These are phyloP conservation scores for Anabas testudineus DNA, from an alignment of 2,797 vertebrate genomes.

Conservation along the genomic window DNA sequence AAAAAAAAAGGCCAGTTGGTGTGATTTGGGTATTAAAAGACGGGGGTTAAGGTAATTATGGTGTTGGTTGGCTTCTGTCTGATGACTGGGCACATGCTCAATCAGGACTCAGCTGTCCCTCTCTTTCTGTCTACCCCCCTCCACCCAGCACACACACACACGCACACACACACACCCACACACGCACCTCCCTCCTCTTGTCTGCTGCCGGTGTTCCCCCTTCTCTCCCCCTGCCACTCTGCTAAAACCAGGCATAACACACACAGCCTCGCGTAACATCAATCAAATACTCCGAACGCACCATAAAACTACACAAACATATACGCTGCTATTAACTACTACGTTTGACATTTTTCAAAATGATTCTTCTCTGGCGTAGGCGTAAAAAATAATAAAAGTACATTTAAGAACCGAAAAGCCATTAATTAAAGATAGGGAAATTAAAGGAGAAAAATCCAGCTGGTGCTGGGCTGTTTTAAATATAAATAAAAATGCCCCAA, in stretches of 20 bases:
- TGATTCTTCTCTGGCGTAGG: slow-evolving; percentile 8
- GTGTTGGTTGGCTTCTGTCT: slow-evolving; percentile 77
- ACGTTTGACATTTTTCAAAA: slow-evolving; percentile 57
- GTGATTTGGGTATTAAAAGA: slow-evolving; percentile 79
- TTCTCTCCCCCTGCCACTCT: slow-evolving; percentile 70
- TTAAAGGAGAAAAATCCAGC: not conserved
- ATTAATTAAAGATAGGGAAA: slow-evolving; percentile 9
- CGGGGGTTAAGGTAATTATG: slow-evolving; percentile 83
- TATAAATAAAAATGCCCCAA: slow-evolving; percentile 12
- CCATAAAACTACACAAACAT: slow-evolving; percentile 80
- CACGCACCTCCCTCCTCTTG: slow-evolving; percentile 62
- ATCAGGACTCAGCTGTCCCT: slow-evolving; percentile 79
- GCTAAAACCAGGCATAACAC: slow-evolving; percentile 77
- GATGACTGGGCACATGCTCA: slow-evolving; percentile 81
- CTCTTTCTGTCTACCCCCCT: slow-evolving; percentile 65
- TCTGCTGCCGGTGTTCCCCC: slow-evolving; percentile 63
- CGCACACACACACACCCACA: slow-evolving; percentile 13
- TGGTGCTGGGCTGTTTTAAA: not conserved
- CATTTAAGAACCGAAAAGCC: slow-evolving; percentile 20
- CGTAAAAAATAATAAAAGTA: slow-evolving; percentile 39
- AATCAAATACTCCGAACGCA: slow-evolving; percentile 76
- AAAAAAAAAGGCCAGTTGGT: slow-evolving; percentile 73
- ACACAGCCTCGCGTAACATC: slow-evolving; percentile 73
- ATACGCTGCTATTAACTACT: slow-evolving; percentile 63
- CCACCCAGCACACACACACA: slow-evolving; percentile 11